Evolutionary conservation across 2,113 vertebrate genomes (phyloP).

Genomic region (Alethe diademata): DNA sequence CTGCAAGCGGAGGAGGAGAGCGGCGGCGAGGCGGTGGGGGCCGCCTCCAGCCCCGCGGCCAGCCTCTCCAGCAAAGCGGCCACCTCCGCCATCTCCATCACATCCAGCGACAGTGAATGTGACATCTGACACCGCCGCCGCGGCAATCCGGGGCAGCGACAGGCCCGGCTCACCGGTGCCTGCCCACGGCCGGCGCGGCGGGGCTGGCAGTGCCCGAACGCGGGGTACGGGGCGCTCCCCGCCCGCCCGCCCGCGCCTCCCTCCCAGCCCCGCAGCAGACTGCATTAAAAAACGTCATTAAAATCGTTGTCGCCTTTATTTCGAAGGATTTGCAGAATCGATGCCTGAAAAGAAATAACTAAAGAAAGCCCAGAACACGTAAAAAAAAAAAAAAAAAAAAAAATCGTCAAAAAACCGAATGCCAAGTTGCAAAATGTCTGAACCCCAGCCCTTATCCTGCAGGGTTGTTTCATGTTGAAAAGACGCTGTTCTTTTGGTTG

Average conservation of each 20-base stretch:
- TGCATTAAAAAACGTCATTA: neutral
- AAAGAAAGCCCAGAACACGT: neutral
- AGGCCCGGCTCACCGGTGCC: constrained; percentile 71
- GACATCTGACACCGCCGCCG: constrained; percentile 84
- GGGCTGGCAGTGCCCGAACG: neutral
- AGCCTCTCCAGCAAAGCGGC: constrained; percentile 96
- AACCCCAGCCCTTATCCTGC: constrained; percentile 72
- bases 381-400: neutral
- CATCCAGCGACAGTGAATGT: constrained; percentile 98
- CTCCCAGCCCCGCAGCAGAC: neutral
- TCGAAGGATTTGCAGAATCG: constrained; percentile 62
- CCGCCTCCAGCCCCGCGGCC: constrained; percentile 90
- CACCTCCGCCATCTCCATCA: constrained; percentile 98
- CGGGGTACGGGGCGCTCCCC: neutral
- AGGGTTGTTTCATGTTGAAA: constrained; percentile 84
- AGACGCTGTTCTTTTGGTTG: constrained; percentile 82
- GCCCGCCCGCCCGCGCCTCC: neutral
- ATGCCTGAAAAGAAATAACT: constrained; percentile 44
- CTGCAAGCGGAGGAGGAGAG: constrained; percentile 86
- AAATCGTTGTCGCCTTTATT: constrained; percentile 61
- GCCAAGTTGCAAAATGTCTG: constrained; percentile 64
- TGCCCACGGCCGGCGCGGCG: neutral
- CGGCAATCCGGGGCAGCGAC: constrained; percentile 34
- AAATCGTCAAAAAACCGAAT: neutral
- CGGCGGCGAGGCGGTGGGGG: constrained; percentile 84